These are phyloP conservation scores for Nibea coibor DNA, from an alignment of 2,113 vertebrate genomes.

Conservation along the genomic window DNA sequence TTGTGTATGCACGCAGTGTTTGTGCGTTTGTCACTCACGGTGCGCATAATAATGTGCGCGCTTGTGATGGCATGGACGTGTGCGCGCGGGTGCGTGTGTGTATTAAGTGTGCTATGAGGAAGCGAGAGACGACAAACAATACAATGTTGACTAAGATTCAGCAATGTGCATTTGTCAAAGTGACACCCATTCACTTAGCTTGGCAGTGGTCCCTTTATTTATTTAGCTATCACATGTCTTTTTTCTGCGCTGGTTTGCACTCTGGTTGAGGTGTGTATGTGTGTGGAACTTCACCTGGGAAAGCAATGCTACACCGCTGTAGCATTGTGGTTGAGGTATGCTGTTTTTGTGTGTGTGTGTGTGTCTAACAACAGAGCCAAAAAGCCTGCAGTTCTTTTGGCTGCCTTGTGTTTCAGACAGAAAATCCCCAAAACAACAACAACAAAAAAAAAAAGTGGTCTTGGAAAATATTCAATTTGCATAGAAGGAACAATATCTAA, in stretches of 20 bases:
- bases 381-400: constrained; percentile 49
- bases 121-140: constrained; percentile 67
- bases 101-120: constrained; percentile 33
- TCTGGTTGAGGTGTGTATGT: constrained; percentile 31
- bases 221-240: constrained; percentile 46
- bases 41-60: constrained; percentile 54
- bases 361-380: too few relatives aligned
- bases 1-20: constrained; percentile 56
- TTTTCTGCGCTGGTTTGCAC: constrained; percentile 32
- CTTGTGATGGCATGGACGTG: constrained; percentile 54
- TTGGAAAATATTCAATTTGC: constrained; percentile 47
- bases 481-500: constrained; percentile 40
- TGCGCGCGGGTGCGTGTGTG: neutral
- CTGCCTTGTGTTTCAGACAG: constrained; percentile 33
- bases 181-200: constrained; percentile 75
- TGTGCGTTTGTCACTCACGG: constrained; percentile 73
- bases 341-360: neutral
- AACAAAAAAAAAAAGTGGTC: neutral
- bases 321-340: constrained; percentile 15
- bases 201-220: constrained; percentile 61
- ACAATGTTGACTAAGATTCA: constrained; percentile 73
- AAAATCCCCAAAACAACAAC: constrained; percentile 33
- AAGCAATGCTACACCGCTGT: constrained; percentile 12
- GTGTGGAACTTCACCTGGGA: constrained; percentile 39
- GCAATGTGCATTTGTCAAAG: constrained; percentile 74